Percentiles rank a stretch among this genome's conserved stretches.
These are phyloP conservation scores for Manis javanica DNA, from an alignment of 2,797 vertebrate genomes.

Conservation along the genomic window DNA sequence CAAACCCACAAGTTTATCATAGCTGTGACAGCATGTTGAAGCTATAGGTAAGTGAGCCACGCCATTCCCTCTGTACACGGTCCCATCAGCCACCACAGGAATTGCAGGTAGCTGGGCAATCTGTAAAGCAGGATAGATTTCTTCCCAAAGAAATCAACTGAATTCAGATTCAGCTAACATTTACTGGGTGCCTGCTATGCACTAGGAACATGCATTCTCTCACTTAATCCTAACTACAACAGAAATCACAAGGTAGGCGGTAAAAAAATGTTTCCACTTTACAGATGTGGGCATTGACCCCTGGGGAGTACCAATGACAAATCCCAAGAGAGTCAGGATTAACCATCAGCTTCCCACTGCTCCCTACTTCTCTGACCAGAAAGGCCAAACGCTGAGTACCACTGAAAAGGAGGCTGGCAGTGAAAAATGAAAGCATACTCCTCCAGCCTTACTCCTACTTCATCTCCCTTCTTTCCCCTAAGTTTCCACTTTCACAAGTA, in stretches of 20 bases:
- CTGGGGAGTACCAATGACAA: background rate
- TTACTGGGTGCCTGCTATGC: background rate
- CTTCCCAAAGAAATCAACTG: constrained; percentile 45
- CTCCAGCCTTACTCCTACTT: background rate
- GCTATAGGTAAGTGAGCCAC: background rate
- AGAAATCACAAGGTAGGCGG: background rate
- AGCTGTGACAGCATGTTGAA: background rate
- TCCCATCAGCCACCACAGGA: background rate
- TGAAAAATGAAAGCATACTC: background rate
- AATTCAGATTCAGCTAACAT: background rate
- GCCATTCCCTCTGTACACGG: background rate
- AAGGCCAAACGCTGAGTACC: background rate
- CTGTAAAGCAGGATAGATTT: background rate
- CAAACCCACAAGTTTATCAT: background rate
- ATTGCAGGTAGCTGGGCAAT: background rate
- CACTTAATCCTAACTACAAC: background rate
- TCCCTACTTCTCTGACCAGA: background rate
- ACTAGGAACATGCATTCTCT: background rate
- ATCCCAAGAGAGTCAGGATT: background rate
- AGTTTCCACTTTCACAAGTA: background rate
- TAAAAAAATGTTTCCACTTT: background rate
- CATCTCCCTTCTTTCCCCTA: background rate
- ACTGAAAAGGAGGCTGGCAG: background rate
- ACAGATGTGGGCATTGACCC: background rate
- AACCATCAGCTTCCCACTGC: background rate